phyloP scores from a whole-genome alignment of 53 echinoderm and acorn worm genomes.

The Holothuria scabra region DNA sequence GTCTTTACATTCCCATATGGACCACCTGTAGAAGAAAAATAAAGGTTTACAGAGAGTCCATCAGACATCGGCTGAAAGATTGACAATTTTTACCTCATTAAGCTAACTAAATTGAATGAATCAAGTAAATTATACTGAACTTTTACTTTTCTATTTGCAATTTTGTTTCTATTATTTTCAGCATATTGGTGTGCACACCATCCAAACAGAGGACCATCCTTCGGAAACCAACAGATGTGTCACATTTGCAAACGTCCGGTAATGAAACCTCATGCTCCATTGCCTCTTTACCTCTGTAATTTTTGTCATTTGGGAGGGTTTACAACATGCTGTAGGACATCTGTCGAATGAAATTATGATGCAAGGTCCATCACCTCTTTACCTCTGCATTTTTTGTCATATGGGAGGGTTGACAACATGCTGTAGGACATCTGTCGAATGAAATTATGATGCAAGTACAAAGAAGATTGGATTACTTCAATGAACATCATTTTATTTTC shows the following conservation, averaged over 20 bases:
- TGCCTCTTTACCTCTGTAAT: slow-evolving; percentile 53
- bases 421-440: background rate
- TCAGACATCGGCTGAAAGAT: no score
- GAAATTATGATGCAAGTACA: no score
- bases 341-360: no score
- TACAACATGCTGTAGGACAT: slow-evolving; percentile 7
- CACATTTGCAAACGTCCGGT: slow-evolving; percentile 62
- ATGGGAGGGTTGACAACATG: slow-evolving; percentile 24
- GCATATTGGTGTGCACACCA: slow-evolving; percentile 71
- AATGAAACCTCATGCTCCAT: slow-evolving; percentile 14
- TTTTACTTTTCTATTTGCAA: no score
- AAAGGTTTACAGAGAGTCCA: no score
- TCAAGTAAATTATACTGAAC: no score
- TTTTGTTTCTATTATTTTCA: background rate
- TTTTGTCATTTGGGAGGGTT: slow-evolving; percentile 42
- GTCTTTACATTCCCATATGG: no score
- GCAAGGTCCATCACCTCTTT: slow-evolving; percentile 37
- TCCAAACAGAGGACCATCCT: slow-evolving; percentile 46
- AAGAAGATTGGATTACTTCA: no score
- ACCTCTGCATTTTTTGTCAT: slow-evolving; percentile 55
- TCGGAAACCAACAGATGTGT: slow-evolving; percentile 47
- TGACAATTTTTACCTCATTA: no score
- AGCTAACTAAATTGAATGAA: no score
- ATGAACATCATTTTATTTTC: no score
- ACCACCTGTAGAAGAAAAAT: no score